Percentiles rank a stretch among this genome's conserved stretches.
Evolutionary conservation across 2,888 invertebrate species (phyloP).

Genomic region (Timema podura): DNA sequence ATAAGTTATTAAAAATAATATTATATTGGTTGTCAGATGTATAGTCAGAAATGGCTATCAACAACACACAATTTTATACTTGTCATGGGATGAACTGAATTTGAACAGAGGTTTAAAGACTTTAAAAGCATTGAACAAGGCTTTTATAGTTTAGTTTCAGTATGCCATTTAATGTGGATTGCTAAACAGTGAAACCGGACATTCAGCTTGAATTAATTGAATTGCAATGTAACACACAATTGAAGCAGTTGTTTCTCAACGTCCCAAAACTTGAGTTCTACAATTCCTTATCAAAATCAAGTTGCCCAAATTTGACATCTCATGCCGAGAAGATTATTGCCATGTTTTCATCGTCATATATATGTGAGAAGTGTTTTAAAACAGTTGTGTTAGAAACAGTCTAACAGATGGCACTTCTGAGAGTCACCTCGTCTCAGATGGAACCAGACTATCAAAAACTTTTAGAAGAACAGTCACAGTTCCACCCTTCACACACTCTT

Average conservation of each 20-base stretch:
- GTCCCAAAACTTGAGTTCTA: no score
- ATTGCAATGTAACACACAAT: no score
- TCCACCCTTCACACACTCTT: no score
- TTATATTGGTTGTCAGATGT: background rate
- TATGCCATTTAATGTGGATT: no score
- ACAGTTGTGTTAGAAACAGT: background rate
- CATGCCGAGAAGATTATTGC: no score
- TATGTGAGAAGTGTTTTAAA: no score
- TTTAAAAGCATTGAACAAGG: no score
- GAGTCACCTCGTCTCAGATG: background rate
- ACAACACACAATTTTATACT: background rate
- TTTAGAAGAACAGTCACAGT: background rate
- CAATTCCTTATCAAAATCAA: background rate
- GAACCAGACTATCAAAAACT: background rate
- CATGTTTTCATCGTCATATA: background rate
- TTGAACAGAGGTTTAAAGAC: no score
- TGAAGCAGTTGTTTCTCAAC: no score
- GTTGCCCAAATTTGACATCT: no score
- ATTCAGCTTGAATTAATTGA: background rate
- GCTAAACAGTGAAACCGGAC: background rate
- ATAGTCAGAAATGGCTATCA: background rate
- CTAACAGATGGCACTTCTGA: background rate
- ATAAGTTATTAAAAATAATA: conserved; percentile 18
- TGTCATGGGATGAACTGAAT: no score
- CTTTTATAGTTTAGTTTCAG: no score